These are phyloP conservation scores for Ophthalmolycus amberensis DNA, from an alignment of 2,113 vertebrate genomes.

Conservation along the genomic window DNA sequence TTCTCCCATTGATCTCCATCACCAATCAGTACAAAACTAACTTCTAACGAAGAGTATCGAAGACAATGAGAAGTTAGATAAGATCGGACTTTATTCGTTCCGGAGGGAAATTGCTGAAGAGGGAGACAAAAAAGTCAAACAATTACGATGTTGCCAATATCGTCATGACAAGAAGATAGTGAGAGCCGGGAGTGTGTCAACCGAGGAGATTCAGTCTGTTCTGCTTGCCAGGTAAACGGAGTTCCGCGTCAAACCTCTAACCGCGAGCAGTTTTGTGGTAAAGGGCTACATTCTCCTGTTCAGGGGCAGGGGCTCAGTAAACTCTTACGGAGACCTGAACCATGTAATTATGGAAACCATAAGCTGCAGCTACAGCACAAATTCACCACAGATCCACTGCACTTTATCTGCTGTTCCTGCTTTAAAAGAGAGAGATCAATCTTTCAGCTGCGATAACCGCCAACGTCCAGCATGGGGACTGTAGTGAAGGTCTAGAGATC, in stretches of 20 bases:
- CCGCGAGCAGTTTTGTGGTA: conserved; percentile 68
- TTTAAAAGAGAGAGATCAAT: conserved; percentile 63
- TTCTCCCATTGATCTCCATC: background rate
- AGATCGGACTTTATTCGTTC: background rate
- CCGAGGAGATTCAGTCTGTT: conserved; percentile 3
- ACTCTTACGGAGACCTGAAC: conserved; percentile 70
- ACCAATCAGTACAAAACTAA: background rate
- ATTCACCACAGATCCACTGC: conserved; percentile 71
- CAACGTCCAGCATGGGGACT: conserved; percentile 49
- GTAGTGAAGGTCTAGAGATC: conserved; percentile 37
- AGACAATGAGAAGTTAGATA: background rate
- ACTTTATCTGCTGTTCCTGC: conserved; percentile 68
- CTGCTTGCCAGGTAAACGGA: conserved; percentile 70
- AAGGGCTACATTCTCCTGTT: conserved; percentile 68
- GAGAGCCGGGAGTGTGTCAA: conserved; percentile 2
- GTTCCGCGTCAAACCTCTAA: conserved; percentile 47
- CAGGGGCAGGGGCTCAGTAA: conserved; percentile 60
- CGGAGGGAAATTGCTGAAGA: background rate
- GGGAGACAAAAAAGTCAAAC: background rate
- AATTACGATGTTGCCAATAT: background rate
- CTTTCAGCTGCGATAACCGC: conserved; percentile 56
- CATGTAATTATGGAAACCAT: conserved; percentile 78
- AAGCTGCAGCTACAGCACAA: conserved; percentile 80
- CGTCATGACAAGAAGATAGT: background rate
- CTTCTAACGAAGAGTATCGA: background rate